Percentiles rank a stretch among this genome's conserved stretches.
phyloP scores from a whole-genome alignment of 2,797 vertebrate species.

The Scyliorhinus canicula region DNA sequence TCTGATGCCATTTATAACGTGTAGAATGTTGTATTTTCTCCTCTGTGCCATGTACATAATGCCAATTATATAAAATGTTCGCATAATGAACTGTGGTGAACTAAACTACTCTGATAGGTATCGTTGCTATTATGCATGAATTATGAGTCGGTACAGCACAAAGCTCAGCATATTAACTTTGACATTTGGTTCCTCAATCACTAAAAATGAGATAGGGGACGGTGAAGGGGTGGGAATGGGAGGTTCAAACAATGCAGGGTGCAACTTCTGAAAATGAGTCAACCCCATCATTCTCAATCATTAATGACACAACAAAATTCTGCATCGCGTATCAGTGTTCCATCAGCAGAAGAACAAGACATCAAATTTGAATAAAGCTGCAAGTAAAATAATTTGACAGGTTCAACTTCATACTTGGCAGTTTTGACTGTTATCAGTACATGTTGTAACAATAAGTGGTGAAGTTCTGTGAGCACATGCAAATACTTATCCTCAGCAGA shows the following conservation, averaged over 20 bases:
- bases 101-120: not conserved
- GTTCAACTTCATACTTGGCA: not conserved
- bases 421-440: not conserved
- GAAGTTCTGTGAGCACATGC: not conserved
- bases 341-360: not conserved
- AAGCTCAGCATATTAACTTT: not conserved
- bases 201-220: no score
- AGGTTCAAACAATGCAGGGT: not conserved
- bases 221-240: no score
- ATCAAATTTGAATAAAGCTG: not conserved
- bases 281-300: not conserved
- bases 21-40: not conserved
- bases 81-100: not conserved
- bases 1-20: not conserved
- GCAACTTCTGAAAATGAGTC: not conserved
- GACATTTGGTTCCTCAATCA: not conserved
- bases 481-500: not conserved
- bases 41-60: not conserved
- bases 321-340: not conserved
- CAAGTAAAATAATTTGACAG: not conserved
- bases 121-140: not conserved
- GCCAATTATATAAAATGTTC: not conserved
- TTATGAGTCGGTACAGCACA: not conserved
- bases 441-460: not conserved
- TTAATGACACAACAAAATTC: not conserved